phyloP scores from a whole-genome alignment of 2,797 vertebrate species.

The Strix occidentalis region DNA sequence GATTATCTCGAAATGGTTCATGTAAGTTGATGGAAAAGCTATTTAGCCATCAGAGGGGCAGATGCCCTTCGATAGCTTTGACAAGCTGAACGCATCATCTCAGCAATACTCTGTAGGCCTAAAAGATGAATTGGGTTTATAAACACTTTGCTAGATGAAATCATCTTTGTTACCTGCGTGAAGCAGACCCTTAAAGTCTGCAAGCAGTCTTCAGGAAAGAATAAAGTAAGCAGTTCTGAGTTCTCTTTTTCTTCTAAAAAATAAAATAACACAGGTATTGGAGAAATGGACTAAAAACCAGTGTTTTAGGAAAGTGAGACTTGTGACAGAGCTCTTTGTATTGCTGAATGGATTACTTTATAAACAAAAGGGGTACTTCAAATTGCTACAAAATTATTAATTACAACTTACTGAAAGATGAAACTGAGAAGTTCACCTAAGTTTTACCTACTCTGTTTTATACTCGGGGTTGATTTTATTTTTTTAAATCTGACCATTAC shows the following conservation, averaged over 20 bases:
- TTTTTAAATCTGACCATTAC: background rate
- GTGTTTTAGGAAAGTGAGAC: background rate
- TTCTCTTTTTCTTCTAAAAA: background rate
- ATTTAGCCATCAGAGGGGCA: conserved; percentile 46
- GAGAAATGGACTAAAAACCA: background rate
- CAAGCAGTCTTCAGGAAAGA: background rate
- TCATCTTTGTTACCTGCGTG: background rate
- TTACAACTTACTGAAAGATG: background rate
- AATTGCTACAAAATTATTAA: background rate
- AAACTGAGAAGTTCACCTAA: background rate
- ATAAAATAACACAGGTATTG: background rate
- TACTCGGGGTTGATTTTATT: background rate
- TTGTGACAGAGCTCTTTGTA: background rate
- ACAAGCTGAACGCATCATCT: conserved; percentile 30
- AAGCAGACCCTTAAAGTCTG: background rate
- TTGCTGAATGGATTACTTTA: background rate
- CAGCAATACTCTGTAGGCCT: background rate
- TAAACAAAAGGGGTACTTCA: background rate
- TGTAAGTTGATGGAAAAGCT: conserved; percentile 37
- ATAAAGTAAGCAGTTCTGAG: background rate
- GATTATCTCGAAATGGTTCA: conserved; percentile 48
- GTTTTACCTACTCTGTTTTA: background rate
- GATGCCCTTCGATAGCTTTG: conserved; percentile 32
- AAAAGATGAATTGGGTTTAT: conserved; percentile 10
- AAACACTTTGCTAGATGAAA: conserved; percentile 18